Conservation (phyloP, 2,888 invertebrate genomes). For the Ditula angustiorana region DNA sequence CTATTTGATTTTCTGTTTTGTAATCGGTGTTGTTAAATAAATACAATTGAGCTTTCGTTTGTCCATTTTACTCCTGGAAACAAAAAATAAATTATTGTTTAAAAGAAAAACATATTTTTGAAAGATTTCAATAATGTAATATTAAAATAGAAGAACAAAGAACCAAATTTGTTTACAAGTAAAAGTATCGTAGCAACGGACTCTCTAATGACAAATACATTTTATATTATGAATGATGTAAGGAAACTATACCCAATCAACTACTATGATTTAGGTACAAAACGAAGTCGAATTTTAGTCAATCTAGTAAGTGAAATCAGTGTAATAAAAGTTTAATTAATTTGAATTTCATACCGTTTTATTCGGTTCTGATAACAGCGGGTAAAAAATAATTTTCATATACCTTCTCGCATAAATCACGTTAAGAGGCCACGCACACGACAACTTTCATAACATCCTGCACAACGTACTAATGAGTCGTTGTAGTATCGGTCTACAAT, state of each 20-base stretch:
- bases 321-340: too few relatives aligned
- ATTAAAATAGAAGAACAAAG: conserved; percentile 7
- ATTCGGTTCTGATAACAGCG: neutral
- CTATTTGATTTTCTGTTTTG: neutral
- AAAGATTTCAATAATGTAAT: neutral
- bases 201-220: conserved; percentile 26
- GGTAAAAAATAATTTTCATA: neutral
- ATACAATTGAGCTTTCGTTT: neutral
- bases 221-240: conserved; percentile 1
- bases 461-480: neutral
- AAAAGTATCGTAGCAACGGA: conserved; percentile 78
- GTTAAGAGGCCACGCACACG: conserved; percentile 1
- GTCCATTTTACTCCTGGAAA: neutral
- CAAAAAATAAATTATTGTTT: neutral
- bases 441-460: conserved; percentile 3
- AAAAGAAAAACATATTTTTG: neutral
- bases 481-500: conserved; percentile 10
- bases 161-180: conserved; percentile 73
- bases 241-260: neutral
- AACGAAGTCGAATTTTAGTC: neutral
- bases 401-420: neutral
- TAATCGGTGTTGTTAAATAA: neutral
- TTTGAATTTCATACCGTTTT: too few relatives aligned
- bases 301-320: neutral
- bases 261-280: neutral